These are phyloP conservation scores for Holothuria glaberrima DNA, from an alignment of 35 echinoderm and acorn worm genomes.

Conservation along the genomic window DNA sequence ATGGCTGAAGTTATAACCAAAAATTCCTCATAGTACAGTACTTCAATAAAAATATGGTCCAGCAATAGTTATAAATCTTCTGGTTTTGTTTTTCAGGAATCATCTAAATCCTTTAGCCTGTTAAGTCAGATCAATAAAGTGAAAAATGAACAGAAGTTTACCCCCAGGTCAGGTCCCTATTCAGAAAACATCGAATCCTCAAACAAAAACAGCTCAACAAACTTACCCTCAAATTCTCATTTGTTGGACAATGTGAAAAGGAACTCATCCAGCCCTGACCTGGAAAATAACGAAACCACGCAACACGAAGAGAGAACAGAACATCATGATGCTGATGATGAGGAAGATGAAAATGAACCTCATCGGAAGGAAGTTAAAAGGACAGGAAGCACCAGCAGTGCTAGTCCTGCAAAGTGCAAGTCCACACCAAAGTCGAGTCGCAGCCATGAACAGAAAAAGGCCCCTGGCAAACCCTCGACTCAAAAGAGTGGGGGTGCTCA, in stretches of 20 bases:
- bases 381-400: background rate
- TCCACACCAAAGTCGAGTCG: constrained; percentile 13
- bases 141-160: constrained; percentile 42
- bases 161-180: constrained; percentile 24
- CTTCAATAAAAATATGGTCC: too few species aligned
- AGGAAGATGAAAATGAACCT: constrained; percentile 28
- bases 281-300: background rate
- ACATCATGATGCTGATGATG: constrained; percentile 35
- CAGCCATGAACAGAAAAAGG: constrained; percentile 18
- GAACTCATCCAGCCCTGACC: constrained; percentile 9
- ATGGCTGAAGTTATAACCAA: too few species aligned
- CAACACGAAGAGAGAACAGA: constrained; percentile 35
- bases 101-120: constrained; percentile 39
- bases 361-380: constrained; percentile 39
- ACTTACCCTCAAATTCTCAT: background rate
- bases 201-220: constrained; percentile 32
- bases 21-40: too few species aligned
- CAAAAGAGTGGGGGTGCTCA: background rate
- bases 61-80: too few species aligned
- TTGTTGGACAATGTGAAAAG: constrained; percentile 1
- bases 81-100: background rate
- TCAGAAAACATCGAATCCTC: constrained; percentile 33
- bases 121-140: constrained; percentile 41
- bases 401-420: background rate
- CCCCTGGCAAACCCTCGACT: constrained; percentile 23